phyloP scores from a whole-genome alignment of 2,113 vertebrate genomes.

The Petrocephalus microphthalmus region DNA sequence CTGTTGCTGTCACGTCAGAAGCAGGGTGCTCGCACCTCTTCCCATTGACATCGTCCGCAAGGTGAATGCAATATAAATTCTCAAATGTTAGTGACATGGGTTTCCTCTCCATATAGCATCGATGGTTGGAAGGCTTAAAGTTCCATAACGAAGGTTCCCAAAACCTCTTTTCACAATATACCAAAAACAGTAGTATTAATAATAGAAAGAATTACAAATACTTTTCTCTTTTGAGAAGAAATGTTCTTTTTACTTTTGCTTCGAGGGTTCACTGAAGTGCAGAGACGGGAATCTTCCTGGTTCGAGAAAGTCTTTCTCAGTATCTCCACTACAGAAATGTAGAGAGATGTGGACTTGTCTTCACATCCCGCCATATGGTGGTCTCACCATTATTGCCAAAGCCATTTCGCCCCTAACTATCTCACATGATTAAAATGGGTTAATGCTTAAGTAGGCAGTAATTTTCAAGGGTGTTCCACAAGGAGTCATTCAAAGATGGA shows the following conservation, averaged over 20 bases:
- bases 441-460: neutral
- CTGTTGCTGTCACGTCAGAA: neutral
- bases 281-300: neutral
- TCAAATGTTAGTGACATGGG: neutral
- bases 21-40: neutral
- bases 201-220: constrained; percentile 10
- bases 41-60: neutral
- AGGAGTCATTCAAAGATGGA: neutral
- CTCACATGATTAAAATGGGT: neutral
- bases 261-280: neutral
- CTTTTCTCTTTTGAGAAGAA: neutral
- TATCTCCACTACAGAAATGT: neutral
- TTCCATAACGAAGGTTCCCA: neutral
- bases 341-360: neutral
- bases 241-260: neutral
- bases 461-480: neutral
- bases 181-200: neutral
- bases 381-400: neutral
- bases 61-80: neutral
- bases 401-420: neutral
- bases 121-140: constrained; percentile 5
- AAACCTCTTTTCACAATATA: neutral
- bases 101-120: neutral
- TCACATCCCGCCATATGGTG: neutral
- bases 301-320: neutral